Evolutionary conservation across 2,888 invertebrate genomes (phyloP), one percentile per base, ranked within the genome.

Genomic region (Colostygia pectinataria): DNA sequence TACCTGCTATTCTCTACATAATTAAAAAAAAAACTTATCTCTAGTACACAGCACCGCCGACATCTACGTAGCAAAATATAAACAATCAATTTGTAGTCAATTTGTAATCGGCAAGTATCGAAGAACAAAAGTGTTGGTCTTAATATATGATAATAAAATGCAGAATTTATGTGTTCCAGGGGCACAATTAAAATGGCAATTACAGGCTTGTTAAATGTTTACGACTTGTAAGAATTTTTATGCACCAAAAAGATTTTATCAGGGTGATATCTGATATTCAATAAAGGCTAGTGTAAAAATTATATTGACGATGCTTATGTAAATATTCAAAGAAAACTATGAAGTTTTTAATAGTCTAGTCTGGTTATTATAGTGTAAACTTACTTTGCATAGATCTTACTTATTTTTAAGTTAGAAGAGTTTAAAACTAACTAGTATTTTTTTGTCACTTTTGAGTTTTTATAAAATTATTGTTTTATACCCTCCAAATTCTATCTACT

Each of bases 131-230:
- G 76, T 80, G 82, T 84, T 80, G 66, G 64, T 61, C 65, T 74
- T 68, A 77, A 83, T n/a, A n/a, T n/a, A n/a, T 81, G 77, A 80
- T 79, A 80, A 83, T 86, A 85, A 85, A 84, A 74, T 64, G 48
- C 66, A 57, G 57, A 63, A 62, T 82, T 84, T 81, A 83, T 78
- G 59, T 54, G 60, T 43, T 42, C 42, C 53, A 60, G 65, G 68
- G 57, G 59, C 50, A 75, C 76, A 74, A 82, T 83, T 82, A 84
- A 81, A 80, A 68, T 55, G 55, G 65, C 74, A 74, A 80, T 74
- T 66, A 74, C 60, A 59, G 65, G 66, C 72, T 74, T 72, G 66
- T 75, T 73, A 74, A 76, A 69, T 59, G 61, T 71, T 77, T 74
- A 80, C 71, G 74, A 66, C 66, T 53, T 65, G 53, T 52, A 70